Evolutionary conservation across 2,113 vertebrate species (phyloP).

Genomic region (Salvelinus namaycush): DNA sequence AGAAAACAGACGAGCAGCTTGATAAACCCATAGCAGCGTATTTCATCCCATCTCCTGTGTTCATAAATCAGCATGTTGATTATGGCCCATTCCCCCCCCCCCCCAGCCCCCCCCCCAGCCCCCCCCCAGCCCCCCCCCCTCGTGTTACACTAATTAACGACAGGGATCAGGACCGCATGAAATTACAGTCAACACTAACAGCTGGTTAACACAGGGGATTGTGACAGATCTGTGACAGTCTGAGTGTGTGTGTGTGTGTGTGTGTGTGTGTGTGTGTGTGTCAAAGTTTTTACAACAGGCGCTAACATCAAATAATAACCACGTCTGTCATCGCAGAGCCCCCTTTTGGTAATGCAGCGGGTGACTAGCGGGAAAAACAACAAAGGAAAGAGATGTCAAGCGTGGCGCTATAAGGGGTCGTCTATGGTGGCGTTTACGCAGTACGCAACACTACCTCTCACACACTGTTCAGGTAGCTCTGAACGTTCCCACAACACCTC

Average conservation of each 20-base stretch:
- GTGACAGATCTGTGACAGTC: constrained; percentile 79
- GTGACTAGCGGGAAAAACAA: constrained; percentile 43
- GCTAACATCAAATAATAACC: constrained; percentile 66
- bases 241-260: constrained; percentile 34
- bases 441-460: constrained; percentile 19
- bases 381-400: constrained; percentile 43
- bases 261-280: no score
- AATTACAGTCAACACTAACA: constrained; percentile 84
- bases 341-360: constrained; percentile 21
- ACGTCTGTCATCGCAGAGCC: constrained; percentile 55
- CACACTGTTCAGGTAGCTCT: not conserved
- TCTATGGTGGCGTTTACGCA: constrained; percentile 12
- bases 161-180: constrained; percentile 82
- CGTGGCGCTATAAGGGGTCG: constrained; percentile 32
- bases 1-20: constrained; percentile 78
- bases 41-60: constrained; percentile 75
- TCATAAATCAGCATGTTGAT: constrained; percentile 77
- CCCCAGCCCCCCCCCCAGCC: no score
- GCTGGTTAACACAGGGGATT: constrained; percentile 72
- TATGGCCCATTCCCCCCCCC: constrained; percentile 79
- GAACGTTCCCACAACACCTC: no score
- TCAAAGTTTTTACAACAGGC: constrained; percentile 19
- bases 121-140: constrained; percentile 83
- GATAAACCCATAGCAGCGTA: constrained; percentile 72
- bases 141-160: constrained; percentile 87